Evolutionary conservation across 2,113 vertebrate species (phyloP).

Genomic region (Salvelinus fontinalis): DNA sequence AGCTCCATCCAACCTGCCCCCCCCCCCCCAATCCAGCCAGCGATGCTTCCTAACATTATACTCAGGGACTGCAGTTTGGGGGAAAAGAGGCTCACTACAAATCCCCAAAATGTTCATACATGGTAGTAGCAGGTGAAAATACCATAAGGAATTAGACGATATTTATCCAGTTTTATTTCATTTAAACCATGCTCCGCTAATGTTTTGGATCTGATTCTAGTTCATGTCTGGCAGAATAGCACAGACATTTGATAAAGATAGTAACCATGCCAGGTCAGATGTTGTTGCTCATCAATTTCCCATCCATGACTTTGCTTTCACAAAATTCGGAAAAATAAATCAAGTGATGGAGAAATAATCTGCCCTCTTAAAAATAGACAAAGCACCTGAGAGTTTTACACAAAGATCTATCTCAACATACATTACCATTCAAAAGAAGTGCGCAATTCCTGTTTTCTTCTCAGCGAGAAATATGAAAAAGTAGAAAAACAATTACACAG

Average conservation of each 20-base stretch:
- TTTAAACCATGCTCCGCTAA: slow-evolving; percentile 54
- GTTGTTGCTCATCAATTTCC: background rate
- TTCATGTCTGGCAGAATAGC: slow-evolving; percentile 45
- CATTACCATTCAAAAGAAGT: background rate
- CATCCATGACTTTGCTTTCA: background rate
- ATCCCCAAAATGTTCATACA: slow-evolving; percentile 36
- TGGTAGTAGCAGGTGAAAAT: slow-evolving; percentile 23
- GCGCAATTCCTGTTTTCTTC: background rate
- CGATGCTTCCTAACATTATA: slow-evolving; percentile 63
- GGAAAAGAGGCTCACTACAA: slow-evolving; percentile 33
- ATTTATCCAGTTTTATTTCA: slow-evolving; percentile 29
- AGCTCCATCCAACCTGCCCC: slow-evolving; percentile 64
- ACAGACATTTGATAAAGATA: slow-evolving; percentile 21
- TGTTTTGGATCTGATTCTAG: slow-evolving; percentile 55
- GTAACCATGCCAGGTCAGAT: slow-evolving; percentile 33
- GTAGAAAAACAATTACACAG: background rate
- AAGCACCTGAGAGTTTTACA: background rate
- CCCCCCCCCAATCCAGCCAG: slow-evolving; percentile 45
- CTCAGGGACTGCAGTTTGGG: slow-evolving; percentile 30
- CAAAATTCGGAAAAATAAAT: slow-evolving; percentile 3
- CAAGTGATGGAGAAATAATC: slow-evolving; percentile 16
- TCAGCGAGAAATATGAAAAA: background rate
- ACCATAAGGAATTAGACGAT: slow-evolving; percentile 12
- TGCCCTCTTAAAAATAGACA: background rate
- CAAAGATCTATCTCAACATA: background rate